Base-by-base conservation (phyloP, 2,888 invertebrate species). In the Parelbella ahira region DNA sequence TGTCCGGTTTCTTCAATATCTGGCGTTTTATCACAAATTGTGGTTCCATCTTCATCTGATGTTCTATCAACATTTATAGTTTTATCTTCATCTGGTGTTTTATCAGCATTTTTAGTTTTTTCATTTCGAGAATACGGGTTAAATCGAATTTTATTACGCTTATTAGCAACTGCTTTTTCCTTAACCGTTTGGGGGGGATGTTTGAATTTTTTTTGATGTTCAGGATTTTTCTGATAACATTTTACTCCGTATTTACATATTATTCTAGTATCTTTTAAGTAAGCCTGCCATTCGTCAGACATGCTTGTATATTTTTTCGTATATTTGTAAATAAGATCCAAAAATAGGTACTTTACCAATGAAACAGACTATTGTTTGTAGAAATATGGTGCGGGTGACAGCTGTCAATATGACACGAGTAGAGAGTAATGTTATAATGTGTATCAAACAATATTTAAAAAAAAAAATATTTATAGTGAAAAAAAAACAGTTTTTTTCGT, bases 151-250 rank as follows among this genome's bases (percentile, higher is more conserved):
- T 54, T 49, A 1, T 37, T 45, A 12, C 43, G 44, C 13, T 49
- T 63, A 9, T 58, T 57, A 2, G 6, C 18, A 15, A 50, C 33
- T 51, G 19, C 51, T 60, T 55, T 65, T 59, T 8, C 48, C 68
- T 62, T 67, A 6, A 49, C 38, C 15, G 33, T 3, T 7, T 9
- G 76, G 28, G 89, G 87, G 5, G 94, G 94, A 72, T 96, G 96
- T 74, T 93, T 94, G 54, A 89, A 97, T 61, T 91, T 93, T 44
- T 89, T 79, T 41, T 88, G 88, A 80, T 97, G 97, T 0, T 84
- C 80, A 0, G 92, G 84, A 83, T 95, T 96, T 63, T 91, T 93
- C 63, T 94, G 95, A 70, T 95, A 96, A 72, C 97, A 97, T 53
- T 92, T 91, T 2, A 66, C 69, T 36, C 94, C 94, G 68, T 94